Percentiles rank a stretch among this genome's conserved stretches.
These are phyloP conservation scores for Caenorhabditis wallacei DNA, from an alignment of 2,888 invertebrate species.

Conservation along the genomic window DNA sequence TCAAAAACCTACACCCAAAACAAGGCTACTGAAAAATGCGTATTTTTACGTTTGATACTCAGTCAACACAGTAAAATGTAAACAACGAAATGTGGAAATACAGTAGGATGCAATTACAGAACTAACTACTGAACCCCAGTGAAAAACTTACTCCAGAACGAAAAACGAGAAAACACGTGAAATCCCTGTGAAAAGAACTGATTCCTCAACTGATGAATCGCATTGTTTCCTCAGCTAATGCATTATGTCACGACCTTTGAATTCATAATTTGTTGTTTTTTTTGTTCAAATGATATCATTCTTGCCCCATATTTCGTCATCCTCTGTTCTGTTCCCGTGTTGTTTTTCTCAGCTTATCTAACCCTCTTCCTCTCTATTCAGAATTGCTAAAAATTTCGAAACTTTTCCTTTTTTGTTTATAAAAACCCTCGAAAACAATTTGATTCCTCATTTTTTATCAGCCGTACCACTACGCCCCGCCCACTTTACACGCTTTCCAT, in stretches of 20 bases:
- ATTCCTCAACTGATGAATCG: not conserved
- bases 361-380: not conserved
- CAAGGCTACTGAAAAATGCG: too few relatives aligned
- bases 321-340: constrained; percentile 1
- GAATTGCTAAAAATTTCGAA: constrained; percentile 40
- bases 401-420: constrained; percentile 8
- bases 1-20: too few relatives aligned
- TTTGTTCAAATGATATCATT: constrained; percentile 35
- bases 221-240: too few relatives aligned
- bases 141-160: not conserved
- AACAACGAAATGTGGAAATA: too few relatives aligned
- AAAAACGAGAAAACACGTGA: too few relatives aligned
- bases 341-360: constrained; percentile 30
- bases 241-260: not conserved
- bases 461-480: too few relatives aligned
- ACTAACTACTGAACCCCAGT: too few relatives aligned
- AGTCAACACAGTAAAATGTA: too few relatives aligned
- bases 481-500: too few relatives aligned
- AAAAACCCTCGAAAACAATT: not conserved
- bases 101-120: too few relatives aligned
- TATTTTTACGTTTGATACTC: too few relatives aligned
- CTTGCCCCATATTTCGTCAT: constrained; percentile 46
- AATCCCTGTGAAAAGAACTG: not conserved
- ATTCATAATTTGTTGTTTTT: not conserved
- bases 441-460: too few relatives aligned